A percentile compares a stretch with the other conserved stretches of the same genome.
Evolutionary conservation across 2,113 vertebrate species (phyloP).

Genomic region (Trinectes maculatus): DNA sequence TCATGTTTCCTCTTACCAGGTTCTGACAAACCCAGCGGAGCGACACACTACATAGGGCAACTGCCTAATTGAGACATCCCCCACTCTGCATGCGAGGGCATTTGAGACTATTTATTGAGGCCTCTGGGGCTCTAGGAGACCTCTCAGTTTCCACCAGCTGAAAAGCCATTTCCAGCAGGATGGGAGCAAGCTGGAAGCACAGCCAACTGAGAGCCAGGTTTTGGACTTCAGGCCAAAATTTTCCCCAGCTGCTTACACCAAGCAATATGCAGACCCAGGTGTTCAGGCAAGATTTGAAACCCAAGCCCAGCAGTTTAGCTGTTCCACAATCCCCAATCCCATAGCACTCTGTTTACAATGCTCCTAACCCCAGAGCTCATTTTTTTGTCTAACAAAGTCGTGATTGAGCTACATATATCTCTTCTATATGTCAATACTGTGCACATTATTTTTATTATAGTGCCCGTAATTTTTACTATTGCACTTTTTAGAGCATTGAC

Average conservation of each 20-base stretch:
- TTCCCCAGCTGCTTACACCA: slow-evolving; percentile 70
- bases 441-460: background rate
- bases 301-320: slow-evolving; percentile 60
- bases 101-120: slow-evolving; percentile 73
- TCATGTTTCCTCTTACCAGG: background rate
- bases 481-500: too few species aligned
- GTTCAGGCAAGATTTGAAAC: slow-evolving; percentile 73
- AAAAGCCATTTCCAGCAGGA: slow-evolving; percentile 70
- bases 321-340: slow-evolving; percentile 47
- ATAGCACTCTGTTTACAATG: slow-evolving; percentile 46
- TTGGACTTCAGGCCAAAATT: slow-evolving; percentile 56
- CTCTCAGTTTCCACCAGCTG: slow-evolving; percentile 72
- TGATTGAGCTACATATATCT: slow-evolving; percentile 20
- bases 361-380: slow-evolving; percentile 7
- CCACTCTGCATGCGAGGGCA: slow-evolving; percentile 50
- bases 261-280: slow-evolving; percentile 74
- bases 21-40: slow-evolving; percentile 15
- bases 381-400: slow-evolving; percentile 5
- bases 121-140: slow-evolving; percentile 58
- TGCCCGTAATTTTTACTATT: background rate
- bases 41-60: slow-evolving; percentile 47
- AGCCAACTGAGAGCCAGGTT: slow-evolving; percentile 66
- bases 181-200: slow-evolving; percentile 54
- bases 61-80: slow-evolving; percentile 67
- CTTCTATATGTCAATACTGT: slow-evolving; percentile 2